Conservation (phyloP, 2,888 invertebrate genomes). For the Axea sp. region DNA sequence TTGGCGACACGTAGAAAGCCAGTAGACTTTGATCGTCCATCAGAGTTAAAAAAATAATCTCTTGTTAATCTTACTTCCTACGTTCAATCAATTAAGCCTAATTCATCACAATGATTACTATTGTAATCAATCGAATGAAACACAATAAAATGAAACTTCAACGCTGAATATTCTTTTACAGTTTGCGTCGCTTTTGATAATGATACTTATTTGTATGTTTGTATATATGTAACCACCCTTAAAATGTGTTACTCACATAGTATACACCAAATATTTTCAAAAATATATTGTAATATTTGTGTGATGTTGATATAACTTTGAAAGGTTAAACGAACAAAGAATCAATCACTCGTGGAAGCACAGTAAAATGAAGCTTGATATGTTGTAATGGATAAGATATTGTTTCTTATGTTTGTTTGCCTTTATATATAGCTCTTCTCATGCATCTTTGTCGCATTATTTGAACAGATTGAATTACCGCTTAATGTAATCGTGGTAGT, state of each 20-base stretch:
- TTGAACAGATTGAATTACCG: conserved; percentile 32
- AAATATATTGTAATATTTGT: conserved; percentile 55
- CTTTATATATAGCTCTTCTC: too few species aligned
- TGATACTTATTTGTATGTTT: conserved; percentile 41
- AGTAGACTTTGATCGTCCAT: conserved; percentile 2
- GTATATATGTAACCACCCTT: conserved; percentile 44
- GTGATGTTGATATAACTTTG: conserved; percentile 46
- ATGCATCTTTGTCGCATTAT: not conserved
- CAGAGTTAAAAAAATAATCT: conserved; percentile 38
- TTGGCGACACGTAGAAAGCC: conserved; percentile 5
- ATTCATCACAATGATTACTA: conserved; percentile 48
- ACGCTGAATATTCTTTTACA: conserved; percentile 14
- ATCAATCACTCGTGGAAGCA: conserved; percentile 57
- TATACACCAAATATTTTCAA: conserved; percentile 57
- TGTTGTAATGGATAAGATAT: conserved; percentile 54
- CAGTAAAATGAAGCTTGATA: conserved; percentile 56
- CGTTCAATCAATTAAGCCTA: conserved; percentile 33
- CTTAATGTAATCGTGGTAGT: conserved; percentile 49
- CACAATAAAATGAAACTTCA: conserved; percentile 34
- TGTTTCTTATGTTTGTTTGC: not conserved
- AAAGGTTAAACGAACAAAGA: conserved; percentile 37
- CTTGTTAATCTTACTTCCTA: conserved; percentile 25
- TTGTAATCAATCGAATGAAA: conserved; percentile 43
- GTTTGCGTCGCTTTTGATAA: conserved; percentile 9
- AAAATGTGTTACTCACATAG: conserved; percentile 42